phyloP scores from a whole-genome alignment of 2,888 invertebrate genomes.

The Microctonus aethiopoides region DNA sequence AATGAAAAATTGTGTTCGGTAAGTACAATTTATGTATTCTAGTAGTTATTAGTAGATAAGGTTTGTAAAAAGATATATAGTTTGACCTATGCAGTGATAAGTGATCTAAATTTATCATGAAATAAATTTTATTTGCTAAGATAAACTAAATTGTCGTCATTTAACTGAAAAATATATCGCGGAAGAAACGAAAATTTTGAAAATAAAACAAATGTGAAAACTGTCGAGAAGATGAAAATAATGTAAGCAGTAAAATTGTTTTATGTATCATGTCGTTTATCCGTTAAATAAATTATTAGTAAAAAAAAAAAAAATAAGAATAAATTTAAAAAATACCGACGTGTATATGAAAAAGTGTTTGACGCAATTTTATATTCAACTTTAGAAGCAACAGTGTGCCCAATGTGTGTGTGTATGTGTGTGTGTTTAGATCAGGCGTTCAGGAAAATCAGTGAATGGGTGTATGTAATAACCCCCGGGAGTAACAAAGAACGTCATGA shows the following conservation, averaged over 20 bases:
- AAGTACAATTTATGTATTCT: not conserved
- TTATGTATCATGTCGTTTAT: no score
- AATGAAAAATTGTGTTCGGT: not conserved
- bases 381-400: constrained; percentile 42
- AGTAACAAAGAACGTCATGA: constrained; percentile 17
- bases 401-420: constrained; percentile 16
- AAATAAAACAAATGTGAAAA: no score
- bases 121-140: not conserved
- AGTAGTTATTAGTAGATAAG: not conserved
- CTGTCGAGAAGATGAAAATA: no score
- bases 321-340: no score
- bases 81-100: not conserved
- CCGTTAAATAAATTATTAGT: no score
- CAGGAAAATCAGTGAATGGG: constrained; percentile 40
- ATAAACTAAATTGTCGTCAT: not conserved
- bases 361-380: not conserved
- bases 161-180: no score
- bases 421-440: constrained; percentile 24
- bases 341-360: not conserved
- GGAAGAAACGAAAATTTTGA: no score
- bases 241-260: no score
- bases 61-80: not conserved
- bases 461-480: constrained; percentile 19
- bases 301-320: no score
- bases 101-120: not conserved